Evolutionary conservation across 2,888 invertebrate genomes (phyloP).

Genomic region (Limnephilus auricula): DNA sequence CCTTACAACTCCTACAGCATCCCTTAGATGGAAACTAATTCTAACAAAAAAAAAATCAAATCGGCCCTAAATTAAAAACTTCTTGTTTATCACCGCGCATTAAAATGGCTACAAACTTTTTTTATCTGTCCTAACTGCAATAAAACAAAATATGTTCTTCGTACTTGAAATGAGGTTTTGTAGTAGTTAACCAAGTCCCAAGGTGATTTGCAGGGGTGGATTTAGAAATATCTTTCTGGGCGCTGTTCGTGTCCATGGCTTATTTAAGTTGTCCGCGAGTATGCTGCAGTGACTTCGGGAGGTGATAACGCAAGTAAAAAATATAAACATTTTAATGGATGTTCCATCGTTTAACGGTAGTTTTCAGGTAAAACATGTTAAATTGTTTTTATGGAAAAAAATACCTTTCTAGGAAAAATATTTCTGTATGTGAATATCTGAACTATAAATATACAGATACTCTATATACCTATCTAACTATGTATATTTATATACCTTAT

Average conservation of each 20-base stretch:
- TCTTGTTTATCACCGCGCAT: slow-evolving; percentile 48
- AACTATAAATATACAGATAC: too few species aligned
- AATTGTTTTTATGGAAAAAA: too few species aligned
- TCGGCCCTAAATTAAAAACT: slow-evolving; percentile 41
- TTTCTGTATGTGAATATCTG: too few species aligned
- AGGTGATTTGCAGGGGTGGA: slow-evolving; percentile 3
- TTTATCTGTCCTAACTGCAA: slow-evolving; percentile 56
- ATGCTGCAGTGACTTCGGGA: too few species aligned
- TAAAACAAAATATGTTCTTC: slow-evolving; percentile 59
- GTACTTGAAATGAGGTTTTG: slow-evolving; percentile 53
- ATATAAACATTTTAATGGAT: too few species aligned
- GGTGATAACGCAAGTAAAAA: too few species aligned
- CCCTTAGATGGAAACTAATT: not conserved
- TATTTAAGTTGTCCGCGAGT: too few species aligned
- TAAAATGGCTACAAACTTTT: slow-evolving; percentile 55
- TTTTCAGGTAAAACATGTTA: too few species aligned
- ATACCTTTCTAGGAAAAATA: too few species aligned
- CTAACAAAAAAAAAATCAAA: slow-evolving; percentile 21
- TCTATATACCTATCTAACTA: too few species aligned
- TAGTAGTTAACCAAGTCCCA: slow-evolving; percentile 54
- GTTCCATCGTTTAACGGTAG: too few species aligned
- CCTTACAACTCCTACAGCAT: not conserved
- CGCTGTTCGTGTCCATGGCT: not conserved
- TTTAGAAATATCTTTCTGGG: not conserved
- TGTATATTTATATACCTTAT: too few species aligned